Evolutionary conservation across 2,888 invertebrate genomes (phyloP).

Genomic region (Cylindroiulus punctatus): DNA sequence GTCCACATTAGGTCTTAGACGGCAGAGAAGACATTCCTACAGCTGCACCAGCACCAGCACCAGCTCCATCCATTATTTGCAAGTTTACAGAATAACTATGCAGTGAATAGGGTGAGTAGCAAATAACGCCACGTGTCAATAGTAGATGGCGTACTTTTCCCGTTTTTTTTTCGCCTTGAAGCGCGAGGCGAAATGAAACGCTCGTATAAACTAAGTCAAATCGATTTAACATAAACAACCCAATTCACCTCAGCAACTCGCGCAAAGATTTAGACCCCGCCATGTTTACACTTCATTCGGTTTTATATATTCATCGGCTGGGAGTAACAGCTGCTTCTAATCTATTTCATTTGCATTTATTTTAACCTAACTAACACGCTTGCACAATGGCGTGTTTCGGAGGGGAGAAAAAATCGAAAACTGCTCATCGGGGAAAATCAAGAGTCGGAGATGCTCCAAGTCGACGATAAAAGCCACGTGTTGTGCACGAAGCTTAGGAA

Average conservation of each 20-base stretch:
- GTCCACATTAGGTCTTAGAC: too few relatives aligned
- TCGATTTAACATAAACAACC: constrained; percentile 34
- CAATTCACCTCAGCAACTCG: constrained; percentile 5
- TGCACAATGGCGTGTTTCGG: neutral
- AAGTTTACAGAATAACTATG: too few relatives aligned
- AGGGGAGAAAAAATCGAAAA: neutral
- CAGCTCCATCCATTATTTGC: too few relatives aligned
- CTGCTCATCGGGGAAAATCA: constrained; percentile 3
- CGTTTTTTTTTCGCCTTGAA: neutral
- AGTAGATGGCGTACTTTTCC: neutral
- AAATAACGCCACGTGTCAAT: neutral
- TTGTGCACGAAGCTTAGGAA: neutral
- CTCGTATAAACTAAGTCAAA: constrained; percentile 31
- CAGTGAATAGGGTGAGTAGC: too few relatives aligned
- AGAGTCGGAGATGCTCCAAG: neutral
- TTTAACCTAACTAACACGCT: constrained; percentile 25
- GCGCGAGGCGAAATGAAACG: neutral
- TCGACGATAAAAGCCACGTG: constrained; percentile 36
- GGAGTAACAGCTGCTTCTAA: constrained; percentile 38
- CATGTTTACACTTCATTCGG: constrained; percentile 38
- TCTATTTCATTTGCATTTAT: constrained; percentile 38
- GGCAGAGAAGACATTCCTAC: too few relatives aligned
- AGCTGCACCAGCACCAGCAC: too few relatives aligned
- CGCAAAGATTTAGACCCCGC: constrained; percentile 23
- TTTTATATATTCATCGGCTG: constrained; percentile 42